Evolutionary conservation across 2,113 vertebrate species (phyloP).

Genomic region (Chitala chitala): DNA sequence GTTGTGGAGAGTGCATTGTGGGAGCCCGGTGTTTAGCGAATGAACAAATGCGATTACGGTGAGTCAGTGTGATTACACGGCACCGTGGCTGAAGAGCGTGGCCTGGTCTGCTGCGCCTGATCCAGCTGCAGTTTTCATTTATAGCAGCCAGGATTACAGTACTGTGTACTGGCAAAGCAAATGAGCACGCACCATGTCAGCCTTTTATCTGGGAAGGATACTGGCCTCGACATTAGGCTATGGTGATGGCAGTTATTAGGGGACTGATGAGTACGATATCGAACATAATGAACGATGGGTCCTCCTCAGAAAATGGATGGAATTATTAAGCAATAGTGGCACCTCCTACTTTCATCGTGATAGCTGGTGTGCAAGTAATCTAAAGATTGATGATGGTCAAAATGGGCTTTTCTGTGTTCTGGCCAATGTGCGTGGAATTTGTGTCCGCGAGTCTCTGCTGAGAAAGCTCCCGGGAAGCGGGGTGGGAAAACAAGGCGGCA

Average conservation of each 20-base stretch:
- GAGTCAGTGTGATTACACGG: slow-evolving; percentile 28
- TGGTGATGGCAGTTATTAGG: slow-evolving; percentile 44
- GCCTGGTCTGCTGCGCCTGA: slow-evolving; percentile 3
- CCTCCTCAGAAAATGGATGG: slow-evolving; percentile 42
- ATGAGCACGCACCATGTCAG: slow-evolving; percentile 26
- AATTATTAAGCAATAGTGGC: slow-evolving; percentile 44
- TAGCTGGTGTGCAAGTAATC: slow-evolving; percentile 47
- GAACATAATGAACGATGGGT: slow-evolving; percentile 40
- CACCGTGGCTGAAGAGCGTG: neutral
- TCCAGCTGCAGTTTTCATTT: slow-evolving; percentile 23
- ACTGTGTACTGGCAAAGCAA: slow-evolving; percentile 28
- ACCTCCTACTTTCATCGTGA: slow-evolving; percentile 34
- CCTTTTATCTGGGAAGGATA: slow-evolving; percentile 25
- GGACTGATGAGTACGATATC: slow-evolving; percentile 48
- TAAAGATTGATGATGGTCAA: slow-evolving; percentile 53
- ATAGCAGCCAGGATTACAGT: slow-evolving; percentile 21
- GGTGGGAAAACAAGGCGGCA: neutral
- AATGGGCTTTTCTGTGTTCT: slow-evolving; percentile 47
- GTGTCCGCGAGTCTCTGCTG: neutral
- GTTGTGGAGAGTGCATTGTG: slow-evolving; percentile 1
- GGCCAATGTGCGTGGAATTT: slow-evolving; percentile 31
- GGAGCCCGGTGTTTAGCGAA: slow-evolving; percentile 8
- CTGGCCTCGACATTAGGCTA: slow-evolving; percentile 32
- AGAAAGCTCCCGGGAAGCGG: neutral
- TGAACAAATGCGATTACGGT: slow-evolving; percentile 12